Percentiles rank a stretch among this genome's conserved stretches.
Evolutionary conservation across 2,888 invertebrate genomes (phyloP).

Genomic region (Deroplatys truncata): DNA sequence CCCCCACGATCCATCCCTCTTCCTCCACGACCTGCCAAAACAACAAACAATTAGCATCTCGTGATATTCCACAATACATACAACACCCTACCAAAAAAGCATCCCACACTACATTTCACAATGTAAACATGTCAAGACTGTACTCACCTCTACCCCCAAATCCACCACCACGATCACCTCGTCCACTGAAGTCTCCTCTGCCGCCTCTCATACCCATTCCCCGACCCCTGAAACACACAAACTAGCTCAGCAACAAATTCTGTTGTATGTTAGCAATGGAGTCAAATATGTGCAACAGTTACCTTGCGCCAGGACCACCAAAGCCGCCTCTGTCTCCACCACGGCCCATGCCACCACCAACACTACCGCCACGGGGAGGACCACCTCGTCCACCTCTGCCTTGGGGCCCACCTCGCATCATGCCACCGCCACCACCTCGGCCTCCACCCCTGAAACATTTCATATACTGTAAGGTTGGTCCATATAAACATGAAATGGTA

Average conservation of each 20-base stretch:
- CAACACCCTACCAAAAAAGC: too few species aligned
- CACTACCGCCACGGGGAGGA: slow-evolving; percentile 17
- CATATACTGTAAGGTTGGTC: neutral
- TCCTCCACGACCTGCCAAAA: slow-evolving; percentile 19
- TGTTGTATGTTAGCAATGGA: neutral
- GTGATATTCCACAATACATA: too few species aligned
- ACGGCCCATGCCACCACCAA: slow-evolving; percentile 19
- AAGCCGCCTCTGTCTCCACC: slow-evolving; percentile 25
- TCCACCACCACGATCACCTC: slow-evolving; percentile 20
- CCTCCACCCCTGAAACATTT: neutral
- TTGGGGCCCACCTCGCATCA: slow-evolving; percentile 28
- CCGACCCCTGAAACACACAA: slow-evolving; percentile 20
- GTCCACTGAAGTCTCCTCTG: slow-evolving; percentile 23
- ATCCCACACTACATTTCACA: too few species aligned
- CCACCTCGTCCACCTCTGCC: slow-evolving; percentile 27
- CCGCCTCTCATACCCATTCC: slow-evolving; percentile 27
- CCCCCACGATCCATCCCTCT: slow-evolving; percentile 25
- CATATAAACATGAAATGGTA: neutral
- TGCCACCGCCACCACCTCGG: slow-evolving; percentile 22
- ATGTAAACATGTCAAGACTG: too few species aligned
- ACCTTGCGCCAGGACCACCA: slow-evolving; percentile 20
- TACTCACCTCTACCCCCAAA: slow-evolving; percentile 17
- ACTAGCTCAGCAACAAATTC: neutral
- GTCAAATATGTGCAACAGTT: neutral
- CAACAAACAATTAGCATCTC: neutral